These are phyloP conservation scores for Drosophila virilis DNA, from an alignment of 1,140 invertebrate species.

Conservation along the genomic window DNA sequence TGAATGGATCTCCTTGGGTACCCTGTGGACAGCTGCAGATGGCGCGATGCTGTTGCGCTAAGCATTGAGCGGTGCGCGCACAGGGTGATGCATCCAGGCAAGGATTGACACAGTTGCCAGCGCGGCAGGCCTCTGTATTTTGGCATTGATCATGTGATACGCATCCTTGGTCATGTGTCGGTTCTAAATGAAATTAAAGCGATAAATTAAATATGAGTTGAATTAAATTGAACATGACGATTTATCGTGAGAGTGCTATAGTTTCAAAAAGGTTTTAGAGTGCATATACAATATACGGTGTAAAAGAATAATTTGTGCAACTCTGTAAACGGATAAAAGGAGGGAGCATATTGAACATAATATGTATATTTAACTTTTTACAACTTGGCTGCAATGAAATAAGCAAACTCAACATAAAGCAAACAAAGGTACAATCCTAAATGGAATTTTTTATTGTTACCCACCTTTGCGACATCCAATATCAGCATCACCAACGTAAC, in stretches of 20 bases:
- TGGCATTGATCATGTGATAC: conserved; percentile 89
- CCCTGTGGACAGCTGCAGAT: conserved; percentile 91
- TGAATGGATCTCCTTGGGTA: conserved; percentile 91
- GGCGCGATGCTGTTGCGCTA: conserved; percentile 90
- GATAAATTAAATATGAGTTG: conserved; percentile 18
- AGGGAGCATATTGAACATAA: conserved; percentile 37
- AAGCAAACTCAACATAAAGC: conserved; percentile 70
- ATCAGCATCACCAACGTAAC: conserved; percentile 93
- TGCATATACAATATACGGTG: conserved; percentile 43
- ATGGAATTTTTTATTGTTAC: not conserved
- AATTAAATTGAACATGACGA: not conserved
- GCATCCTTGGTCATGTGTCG: conserved; percentile 87
- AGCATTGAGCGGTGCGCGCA: conserved; percentile 91
- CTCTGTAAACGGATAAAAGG: conserved; percentile 27
- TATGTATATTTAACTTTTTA: conserved; percentile 31
- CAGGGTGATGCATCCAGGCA: conserved; percentile 91
- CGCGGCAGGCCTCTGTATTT: conserved; percentile 89
- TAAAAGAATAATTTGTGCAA: conserved; percentile 64
- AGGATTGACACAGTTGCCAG: conserved; percentile 90
- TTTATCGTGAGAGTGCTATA: conserved; percentile 45
- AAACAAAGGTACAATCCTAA: conserved; percentile 17
- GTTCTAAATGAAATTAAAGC: conserved; percentile 70
- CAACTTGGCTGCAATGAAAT: conserved; percentile 70
- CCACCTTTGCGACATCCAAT: conserved; percentile 90
- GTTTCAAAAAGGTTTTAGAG: conserved; percentile 71